phyloP scores from a whole-genome alignment of 2,113 vertebrate genomes.

The Sialia sialis region DNA sequence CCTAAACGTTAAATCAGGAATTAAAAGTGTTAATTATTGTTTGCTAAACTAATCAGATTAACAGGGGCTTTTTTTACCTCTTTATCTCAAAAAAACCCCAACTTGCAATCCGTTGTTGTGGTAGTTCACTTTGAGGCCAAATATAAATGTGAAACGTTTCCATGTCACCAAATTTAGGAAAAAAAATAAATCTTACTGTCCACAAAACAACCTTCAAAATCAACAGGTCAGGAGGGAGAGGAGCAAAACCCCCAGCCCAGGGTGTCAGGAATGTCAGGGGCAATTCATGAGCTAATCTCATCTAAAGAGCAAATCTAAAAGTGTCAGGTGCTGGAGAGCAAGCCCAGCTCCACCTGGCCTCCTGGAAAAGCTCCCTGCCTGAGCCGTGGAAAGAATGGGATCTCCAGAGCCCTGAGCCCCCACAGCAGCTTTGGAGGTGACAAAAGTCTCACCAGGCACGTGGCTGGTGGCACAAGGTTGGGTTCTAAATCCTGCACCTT shows the following conservation, averaged over 20 bases:
- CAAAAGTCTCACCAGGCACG: not conserved
- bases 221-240: not conserved
- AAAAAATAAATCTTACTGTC: not conserved
- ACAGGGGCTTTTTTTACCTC: not conserved
- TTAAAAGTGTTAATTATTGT: not conserved
- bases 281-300: constrained; percentile 8
- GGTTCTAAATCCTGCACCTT: fast-evolving
- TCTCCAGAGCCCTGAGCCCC: not conserved
- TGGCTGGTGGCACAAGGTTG: not conserved
- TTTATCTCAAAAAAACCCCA: not conserved
- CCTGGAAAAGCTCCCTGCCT: not conserved
- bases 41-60: not conserved
- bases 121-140: not conserved
- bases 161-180: not conserved
- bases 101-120: not conserved
- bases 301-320: constrained; percentile 36
- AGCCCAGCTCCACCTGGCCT: not conserved
- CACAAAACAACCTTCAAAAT: not conserved
- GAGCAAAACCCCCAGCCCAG: not conserved
- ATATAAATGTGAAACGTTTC: not conserved
- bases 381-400: constrained; percentile 20
- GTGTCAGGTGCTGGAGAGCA: not conserved
- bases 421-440: not conserved
- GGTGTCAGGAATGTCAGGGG: not conserved
- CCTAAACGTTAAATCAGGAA: not conserved